phyloP scores from a whole-genome alignment of 2,113 vertebrate genomes.

The Desmodus rotundus region DNA sequence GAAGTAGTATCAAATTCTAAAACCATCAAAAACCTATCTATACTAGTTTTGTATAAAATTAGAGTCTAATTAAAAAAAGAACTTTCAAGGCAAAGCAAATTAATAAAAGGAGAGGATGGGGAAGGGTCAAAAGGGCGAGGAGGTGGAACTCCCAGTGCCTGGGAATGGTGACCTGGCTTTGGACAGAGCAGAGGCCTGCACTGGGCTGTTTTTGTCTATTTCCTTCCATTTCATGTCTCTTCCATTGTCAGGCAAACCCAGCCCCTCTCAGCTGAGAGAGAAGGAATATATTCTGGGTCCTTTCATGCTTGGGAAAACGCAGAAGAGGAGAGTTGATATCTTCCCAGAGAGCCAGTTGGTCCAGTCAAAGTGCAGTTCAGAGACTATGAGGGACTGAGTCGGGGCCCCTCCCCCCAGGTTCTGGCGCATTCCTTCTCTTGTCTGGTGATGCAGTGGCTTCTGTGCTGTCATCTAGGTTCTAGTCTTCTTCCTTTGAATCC shows the following conservation, averaged over 20 bases:
- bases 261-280: neutral
- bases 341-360: neutral
- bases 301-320: neutral
- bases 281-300: neutral
- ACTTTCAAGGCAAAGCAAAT: neutral
- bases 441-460: neutral
- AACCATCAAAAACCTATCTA: neutral
- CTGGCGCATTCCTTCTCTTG: neutral
- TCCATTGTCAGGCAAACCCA: neutral
- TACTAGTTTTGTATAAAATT: neutral
- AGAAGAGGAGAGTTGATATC: neutral
- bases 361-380: neutral
- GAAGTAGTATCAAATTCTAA: neutral
- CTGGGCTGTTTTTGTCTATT: neutral
- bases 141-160: neutral
- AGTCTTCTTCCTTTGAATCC: neutral
- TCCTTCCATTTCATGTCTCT: neutral
- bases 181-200: neutral
- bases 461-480: neutral
- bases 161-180: neutral
- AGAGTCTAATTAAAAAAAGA: neutral
- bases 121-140: no score
- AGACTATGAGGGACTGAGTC: neutral
- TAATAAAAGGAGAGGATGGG: neutral
- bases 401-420: rapidly evolving